Conservation (phyloP, 2,888 invertebrate genomes). For the Polyommatus iphigenia region DNA sequence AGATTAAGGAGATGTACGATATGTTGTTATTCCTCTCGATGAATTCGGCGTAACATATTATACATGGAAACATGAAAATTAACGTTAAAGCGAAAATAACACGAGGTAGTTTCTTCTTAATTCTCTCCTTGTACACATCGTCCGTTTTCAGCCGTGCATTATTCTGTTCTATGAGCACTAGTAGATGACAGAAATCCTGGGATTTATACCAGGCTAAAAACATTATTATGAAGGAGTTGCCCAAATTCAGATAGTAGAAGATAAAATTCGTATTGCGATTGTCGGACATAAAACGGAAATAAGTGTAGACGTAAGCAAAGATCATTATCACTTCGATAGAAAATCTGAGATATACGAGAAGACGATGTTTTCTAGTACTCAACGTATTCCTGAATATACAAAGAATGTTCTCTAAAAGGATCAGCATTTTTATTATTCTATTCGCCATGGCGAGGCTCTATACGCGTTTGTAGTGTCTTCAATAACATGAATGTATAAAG, state of each 20-base stretch:
- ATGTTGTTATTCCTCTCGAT: background rate
- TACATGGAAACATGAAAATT: background rate
- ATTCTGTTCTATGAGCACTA: background rate
- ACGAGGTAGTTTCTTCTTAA: background rate
- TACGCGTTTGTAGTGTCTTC: background rate
- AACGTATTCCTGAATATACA: background rate
- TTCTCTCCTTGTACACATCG: background rate
- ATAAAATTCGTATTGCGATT: background rate
- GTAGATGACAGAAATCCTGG: background rate
- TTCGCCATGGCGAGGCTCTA: constrained; percentile 5
- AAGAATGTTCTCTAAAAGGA: constrained; percentile 5
- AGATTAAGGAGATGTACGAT: background rate
- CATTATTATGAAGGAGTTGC: constrained; percentile 25
- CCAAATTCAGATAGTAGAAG: background rate
- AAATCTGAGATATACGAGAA: background rate
- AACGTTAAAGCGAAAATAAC: background rate
- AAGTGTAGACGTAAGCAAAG: background rate
- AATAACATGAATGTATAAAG: background rate
- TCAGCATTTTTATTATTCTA: constrained; percentile 22
- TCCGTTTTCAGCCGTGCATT: background rate
- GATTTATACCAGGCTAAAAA: background rate
- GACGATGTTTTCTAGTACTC: background rate
- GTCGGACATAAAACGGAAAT: background rate
- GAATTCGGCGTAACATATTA: background rate
- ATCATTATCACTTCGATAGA: background rate